phyloP scores from a whole-genome alignment of 2,797 vertebrate genomes.

The Hippocampus kuda region DNA sequence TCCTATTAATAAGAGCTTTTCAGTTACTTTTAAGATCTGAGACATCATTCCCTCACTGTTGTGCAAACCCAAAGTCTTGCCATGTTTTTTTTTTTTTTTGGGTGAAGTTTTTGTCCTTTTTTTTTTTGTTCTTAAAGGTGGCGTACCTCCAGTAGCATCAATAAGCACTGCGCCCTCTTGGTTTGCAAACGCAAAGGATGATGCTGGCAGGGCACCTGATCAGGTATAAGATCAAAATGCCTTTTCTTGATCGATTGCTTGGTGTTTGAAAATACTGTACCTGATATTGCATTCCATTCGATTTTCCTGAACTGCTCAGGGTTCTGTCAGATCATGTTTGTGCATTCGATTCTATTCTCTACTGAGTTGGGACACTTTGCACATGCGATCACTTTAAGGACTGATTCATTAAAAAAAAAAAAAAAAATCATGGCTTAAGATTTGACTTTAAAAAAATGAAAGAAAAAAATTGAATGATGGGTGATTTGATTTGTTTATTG shows the following conservation, averaged over 20 bases:
- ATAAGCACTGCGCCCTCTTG: constrained; percentile 34
- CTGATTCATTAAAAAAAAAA: background rate
- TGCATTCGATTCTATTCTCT: background rate
- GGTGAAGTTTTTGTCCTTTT: background rate
- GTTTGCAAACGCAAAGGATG: constrained; percentile 35
- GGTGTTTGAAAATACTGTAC: background rate
- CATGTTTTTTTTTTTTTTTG: background rate
- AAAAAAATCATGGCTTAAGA: background rate
- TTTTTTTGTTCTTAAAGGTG: background rate
- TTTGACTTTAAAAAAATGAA: background rate
- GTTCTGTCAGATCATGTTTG: no score
- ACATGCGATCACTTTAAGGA: background rate
- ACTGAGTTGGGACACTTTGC: background rate
- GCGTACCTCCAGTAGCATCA: constrained; percentile 8
- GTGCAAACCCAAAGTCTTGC: background rate
- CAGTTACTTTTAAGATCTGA: no score
- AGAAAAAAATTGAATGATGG: background rate
- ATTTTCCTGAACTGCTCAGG: background rate
- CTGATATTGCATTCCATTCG: no score
- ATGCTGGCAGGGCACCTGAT: background rate
- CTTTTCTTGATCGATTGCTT: background rate
- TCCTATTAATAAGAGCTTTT: no score
- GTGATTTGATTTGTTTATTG: background rate
- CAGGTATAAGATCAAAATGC: constrained; percentile 16
- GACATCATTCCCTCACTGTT: no score